These are phyloP conservation scores for human (Homo sapiens) DNA, from an alignment of 2,113 vertebrate species.

Conservation along the genomic window DNA sequence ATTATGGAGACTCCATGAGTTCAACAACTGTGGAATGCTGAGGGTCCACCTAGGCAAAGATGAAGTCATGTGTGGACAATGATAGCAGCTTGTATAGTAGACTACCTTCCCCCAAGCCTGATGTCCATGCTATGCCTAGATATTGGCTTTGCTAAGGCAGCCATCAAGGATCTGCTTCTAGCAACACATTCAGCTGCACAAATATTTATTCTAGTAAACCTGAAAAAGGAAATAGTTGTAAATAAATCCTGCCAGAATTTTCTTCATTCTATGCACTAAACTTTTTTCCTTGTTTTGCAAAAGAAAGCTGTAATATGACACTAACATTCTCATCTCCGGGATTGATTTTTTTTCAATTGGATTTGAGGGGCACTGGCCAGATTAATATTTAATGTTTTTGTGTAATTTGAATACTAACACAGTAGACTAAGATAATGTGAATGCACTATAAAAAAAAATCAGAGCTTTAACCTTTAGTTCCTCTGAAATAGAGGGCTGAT, in stretches of 20 bases:
- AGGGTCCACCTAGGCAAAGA: neutral
- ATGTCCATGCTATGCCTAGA: neutral
- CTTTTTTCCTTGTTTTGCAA: constrained; percentile 64
- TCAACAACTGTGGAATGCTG: neutral
- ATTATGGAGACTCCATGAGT: neutral
- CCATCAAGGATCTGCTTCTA: constrained; percentile 28
- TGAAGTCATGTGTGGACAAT: neutral
- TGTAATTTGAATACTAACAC: constrained; percentile 53
- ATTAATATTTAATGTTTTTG: constrained; percentile 68
- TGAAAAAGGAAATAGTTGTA: constrained; percentile 54
- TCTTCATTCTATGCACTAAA: constrained; percentile 51
- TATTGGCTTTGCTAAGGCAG: neutral
- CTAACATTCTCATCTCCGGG: constrained; percentile 19
- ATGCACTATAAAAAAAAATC: neutral
- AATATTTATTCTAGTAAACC: constrained; percentile 71
- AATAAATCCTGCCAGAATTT: constrained; percentile 61
- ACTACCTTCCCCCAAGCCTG: neutral
- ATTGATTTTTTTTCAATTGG: constrained; percentile 45
- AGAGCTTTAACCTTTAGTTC: neutral
- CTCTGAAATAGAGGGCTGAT: constrained; percentile 33
- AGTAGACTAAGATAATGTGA: neutral
- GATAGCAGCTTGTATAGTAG: neutral
- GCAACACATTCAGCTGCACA: constrained; percentile 69
- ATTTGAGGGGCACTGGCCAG: neutral
- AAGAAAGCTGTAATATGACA: constrained; percentile 49